Conservation (phyloP, 2,113 vertebrate species). For the Syrrhaptes paradoxus region DNA sequence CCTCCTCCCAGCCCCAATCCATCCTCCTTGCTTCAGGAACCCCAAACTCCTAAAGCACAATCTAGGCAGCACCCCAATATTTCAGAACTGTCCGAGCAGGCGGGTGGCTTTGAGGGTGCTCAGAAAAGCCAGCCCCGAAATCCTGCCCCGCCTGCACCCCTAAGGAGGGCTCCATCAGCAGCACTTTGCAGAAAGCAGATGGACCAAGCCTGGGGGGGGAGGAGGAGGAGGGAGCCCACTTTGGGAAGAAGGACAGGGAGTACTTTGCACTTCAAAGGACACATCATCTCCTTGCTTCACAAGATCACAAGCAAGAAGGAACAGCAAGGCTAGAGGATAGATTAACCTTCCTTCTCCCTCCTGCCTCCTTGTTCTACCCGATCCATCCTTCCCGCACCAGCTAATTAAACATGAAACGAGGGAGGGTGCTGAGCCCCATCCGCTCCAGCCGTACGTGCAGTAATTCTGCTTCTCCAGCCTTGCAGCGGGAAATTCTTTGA, state of each 20-base stretch:
- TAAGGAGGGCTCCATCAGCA: not conserved
- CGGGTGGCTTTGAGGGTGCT: not conserved
- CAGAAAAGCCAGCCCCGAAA: not conserved
- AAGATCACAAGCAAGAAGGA: slow-evolving; percentile 49
- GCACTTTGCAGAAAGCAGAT: not conserved
- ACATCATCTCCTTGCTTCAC: slow-evolving; percentile 42
- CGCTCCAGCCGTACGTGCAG: not conserved
- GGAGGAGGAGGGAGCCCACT: not conserved
- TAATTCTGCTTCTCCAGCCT: not conserved
- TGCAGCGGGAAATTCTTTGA: not conserved
- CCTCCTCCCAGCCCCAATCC: not conserved
- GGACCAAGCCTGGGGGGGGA: not conserved
- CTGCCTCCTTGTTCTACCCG: slow-evolving; percentile 34
- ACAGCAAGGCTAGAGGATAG: slow-evolving; percentile 49
- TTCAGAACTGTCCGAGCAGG: not conserved
- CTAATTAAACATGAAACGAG: slow-evolving; percentile 62
- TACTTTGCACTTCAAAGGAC: slow-evolving; percentile 64
- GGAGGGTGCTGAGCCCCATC: slow-evolving; percentile 3
- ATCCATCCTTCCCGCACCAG: slow-evolving; percentile 32
- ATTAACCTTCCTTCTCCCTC: slow-evolving; percentile 66
- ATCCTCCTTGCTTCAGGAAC: not conserved
- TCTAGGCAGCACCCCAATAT: not conserved
- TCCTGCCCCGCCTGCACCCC: not conserved
- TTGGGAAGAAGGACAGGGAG: not conserved
- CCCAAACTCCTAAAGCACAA: fast-evolving